A percentile compares a stretch with the other conserved stretches of the same genome.
Conservation (phyloP, 2,888 invertebrate genomes). For the Andrena haemorrhoa region DNA sequence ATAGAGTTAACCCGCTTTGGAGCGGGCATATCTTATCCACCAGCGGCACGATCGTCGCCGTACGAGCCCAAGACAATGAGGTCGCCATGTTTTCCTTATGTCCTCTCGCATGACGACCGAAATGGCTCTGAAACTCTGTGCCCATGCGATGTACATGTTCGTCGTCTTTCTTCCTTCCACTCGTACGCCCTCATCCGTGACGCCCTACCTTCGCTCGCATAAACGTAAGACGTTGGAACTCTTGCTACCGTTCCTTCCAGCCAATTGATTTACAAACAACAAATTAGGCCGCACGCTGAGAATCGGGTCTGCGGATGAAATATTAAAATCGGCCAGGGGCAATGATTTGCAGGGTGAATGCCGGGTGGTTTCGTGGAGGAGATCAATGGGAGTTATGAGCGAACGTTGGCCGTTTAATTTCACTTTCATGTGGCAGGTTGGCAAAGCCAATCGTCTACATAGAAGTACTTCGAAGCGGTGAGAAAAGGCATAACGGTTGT, state of each 20-base stretch:
- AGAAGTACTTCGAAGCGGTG: conserved; percentile 2
- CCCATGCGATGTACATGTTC: conserved; percentile 72
- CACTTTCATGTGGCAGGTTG: conserved; percentile 9
- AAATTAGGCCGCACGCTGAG: conserved; percentile 51
- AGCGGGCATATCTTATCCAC: conserved; percentile 74
- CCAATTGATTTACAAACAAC: conserved; percentile 65
- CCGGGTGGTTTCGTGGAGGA: neutral
- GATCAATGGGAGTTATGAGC: neutral
- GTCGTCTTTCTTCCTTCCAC: conserved; percentile 78
- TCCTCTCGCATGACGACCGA: conserved; percentile 80
- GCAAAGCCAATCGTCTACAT: neutral
- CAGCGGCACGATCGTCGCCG: conserved; percentile 62
- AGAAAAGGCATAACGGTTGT: neutral
- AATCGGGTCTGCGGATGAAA: conserved; percentile 9
- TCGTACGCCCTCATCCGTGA: conserved; percentile 81
- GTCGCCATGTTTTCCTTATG: conserved; percentile 81
- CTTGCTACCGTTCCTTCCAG: conserved; percentile 46
- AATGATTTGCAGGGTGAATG: neutral
- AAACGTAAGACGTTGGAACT: conserved; percentile 71
- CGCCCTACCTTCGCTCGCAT: conserved; percentile 83
- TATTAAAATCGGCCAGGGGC: conserved; percentile 6
- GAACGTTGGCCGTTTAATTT: neutral
- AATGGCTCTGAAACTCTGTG: conserved; percentile 77
- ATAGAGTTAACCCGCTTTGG: conserved; percentile 58
- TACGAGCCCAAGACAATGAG: conserved; percentile 78